A percentile compares a stretch with the other conserved stretches of the same genome.
Evolutionary conservation across 1,140 invertebrate species (phyloP).

Genomic region (Eulimnadia texana): DNA sequence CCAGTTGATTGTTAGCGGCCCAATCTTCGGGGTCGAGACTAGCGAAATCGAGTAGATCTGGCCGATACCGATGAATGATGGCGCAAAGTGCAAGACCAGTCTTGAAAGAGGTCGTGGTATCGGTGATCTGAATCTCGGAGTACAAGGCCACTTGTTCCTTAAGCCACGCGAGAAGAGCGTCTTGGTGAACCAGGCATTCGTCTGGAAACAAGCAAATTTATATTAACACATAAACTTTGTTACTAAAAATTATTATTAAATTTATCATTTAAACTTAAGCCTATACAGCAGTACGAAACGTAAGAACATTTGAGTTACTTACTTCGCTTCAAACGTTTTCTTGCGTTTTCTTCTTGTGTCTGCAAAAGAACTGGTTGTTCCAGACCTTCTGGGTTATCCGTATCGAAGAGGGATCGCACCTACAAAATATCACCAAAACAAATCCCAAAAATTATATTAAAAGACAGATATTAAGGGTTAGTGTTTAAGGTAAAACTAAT

Average conservation of each 20-base stretch:
- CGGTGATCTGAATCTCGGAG: constrained; percentile 45
- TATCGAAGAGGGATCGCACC: constrained; percentile 41
- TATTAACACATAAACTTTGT: background rate
- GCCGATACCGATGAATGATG: constrained; percentile 70
- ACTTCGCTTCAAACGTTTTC: constrained; percentile 41
- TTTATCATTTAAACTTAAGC: no score
- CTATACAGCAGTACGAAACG: no score
- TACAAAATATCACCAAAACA: constrained; percentile 10
- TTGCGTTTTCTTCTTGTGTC: constrained; percentile 21
- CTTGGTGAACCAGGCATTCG: constrained; percentile 49
- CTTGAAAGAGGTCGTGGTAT: constrained; percentile 55
- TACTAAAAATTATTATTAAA: background rate
- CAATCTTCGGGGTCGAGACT: constrained; percentile 46
- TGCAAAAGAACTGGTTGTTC: constrained; percentile 24
- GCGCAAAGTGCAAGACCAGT: constrained; percentile 63
- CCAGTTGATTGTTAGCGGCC: constrained; percentile 56
- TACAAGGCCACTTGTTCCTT: constrained; percentile 52
- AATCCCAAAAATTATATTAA: no score
- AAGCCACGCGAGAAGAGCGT: constrained; percentile 59
- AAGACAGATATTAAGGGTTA: no score
- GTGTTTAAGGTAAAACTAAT: no score
- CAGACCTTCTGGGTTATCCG: constrained; percentile 42
- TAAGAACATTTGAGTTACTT: no score
- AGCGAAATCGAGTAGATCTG: constrained; percentile 65
- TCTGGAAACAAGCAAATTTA: constrained; percentile 23